Evolutionary conservation across 2,888 invertebrate genomes (phyloP).

Genomic region (Globia sparganii): DNA sequence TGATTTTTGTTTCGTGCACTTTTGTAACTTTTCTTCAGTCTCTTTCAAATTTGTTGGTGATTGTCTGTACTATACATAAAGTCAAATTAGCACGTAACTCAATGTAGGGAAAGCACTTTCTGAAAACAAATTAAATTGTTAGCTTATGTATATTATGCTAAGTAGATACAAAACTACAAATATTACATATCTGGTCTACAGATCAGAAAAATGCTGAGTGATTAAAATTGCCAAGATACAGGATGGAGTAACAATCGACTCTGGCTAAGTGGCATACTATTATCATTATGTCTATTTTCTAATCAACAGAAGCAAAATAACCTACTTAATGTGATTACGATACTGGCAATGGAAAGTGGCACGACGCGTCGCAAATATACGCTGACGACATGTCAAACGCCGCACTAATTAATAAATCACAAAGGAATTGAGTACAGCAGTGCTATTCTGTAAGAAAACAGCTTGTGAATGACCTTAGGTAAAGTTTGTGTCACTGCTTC

Average conservation of each 20-base stretch:
- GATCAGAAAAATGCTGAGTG: slow-evolving; percentile 9
- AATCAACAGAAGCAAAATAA: slow-evolving; percentile 30
- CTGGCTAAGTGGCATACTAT: slow-evolving; percentile 5
- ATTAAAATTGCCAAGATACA: neutral
- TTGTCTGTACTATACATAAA: slow-evolving; percentile 16
- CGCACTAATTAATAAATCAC: slow-evolving; percentile 48
- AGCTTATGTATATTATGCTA: neutral
- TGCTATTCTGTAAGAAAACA: slow-evolving; percentile 9
- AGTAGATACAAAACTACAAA: slow-evolving; percentile 24
- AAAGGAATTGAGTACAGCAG: neutral
- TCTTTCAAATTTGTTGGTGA: slow-evolving; percentile 1
- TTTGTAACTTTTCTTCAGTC: slow-evolving; percentile 6
- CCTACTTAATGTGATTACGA: slow-evolving; percentile 46
- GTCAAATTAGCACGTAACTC: slow-evolving; percentile 15
- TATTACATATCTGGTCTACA: neutral
- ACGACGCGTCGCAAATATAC: slow-evolving; percentile 9
- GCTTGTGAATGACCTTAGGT: neutral
- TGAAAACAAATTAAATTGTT: slow-evolving; percentile 40
- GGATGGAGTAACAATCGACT: neutral
- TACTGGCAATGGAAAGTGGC: slow-evolving; percentile 34
- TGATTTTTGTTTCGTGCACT: slow-evolving; percentile 31
- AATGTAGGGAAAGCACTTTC: slow-evolving; percentile 33
- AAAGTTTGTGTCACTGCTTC: neutral
- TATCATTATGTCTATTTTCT: slow-evolving; percentile 23
- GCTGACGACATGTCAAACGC: slow-evolving; percentile 29